Percentiles rank a stretch among this genome's conserved stretches.
Conservation (phyloP, 1,140 invertebrate genomes). For the Argopecten irradians region DNA sequence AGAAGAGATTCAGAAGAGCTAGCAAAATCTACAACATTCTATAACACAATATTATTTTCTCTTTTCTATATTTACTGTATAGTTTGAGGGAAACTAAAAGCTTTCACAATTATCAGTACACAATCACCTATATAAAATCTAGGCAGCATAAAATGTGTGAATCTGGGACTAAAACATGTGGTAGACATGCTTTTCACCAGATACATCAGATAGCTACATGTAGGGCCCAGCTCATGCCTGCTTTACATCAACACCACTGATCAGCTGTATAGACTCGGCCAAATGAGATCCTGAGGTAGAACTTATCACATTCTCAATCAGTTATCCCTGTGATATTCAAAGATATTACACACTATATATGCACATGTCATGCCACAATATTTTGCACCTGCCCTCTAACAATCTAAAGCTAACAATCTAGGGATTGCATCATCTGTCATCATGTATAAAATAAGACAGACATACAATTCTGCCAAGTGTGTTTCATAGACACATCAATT, state of each 20-base stretch:
- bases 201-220: conserved; percentile 1
- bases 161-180: neutral
- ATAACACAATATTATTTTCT: no score
- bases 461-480: no score
- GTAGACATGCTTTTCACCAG: neutral
- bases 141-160: neutral
- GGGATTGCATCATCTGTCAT: neutral
- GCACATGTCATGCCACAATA: neutral
- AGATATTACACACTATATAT: neutral
- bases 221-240: conserved; percentile 13
- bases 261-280: neutral
- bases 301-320: neutral
- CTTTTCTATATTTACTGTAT: no score
- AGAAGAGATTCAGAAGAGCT: no score
- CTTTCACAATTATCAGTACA: no score
- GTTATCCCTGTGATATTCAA: neutral
- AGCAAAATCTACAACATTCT: no score
- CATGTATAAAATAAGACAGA: no score
- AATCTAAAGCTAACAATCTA: neutral
- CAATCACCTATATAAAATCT: no score
- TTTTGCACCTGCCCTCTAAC: neutral
- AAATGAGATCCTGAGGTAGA: neutral
- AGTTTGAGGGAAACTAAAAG: no score
- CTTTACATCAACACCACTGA: neutral
- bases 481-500: no score